A percentile compares a stretch with the other conserved stretches of the same genome.
phyloP scores from a whole-genome alignment of 2,797 vertebrate genomes.

The Sebastes paucispinis region DNA sequence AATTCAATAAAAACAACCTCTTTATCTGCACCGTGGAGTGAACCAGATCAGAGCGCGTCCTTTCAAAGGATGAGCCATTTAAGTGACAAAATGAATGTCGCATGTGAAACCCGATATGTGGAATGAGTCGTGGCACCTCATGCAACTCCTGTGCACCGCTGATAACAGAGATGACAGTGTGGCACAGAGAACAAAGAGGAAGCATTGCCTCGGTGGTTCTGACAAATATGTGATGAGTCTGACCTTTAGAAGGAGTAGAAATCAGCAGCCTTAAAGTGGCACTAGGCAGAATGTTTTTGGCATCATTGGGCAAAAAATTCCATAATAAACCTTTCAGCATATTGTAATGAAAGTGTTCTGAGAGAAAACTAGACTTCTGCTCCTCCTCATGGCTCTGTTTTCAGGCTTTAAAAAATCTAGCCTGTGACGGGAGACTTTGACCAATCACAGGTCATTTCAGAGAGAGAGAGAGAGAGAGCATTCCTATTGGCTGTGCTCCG shows the following conservation, averaged over 20 bases:
- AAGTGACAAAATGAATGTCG: constrained; percentile 31
- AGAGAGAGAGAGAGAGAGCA: too few relatives aligned
- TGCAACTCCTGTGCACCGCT: constrained; percentile 11
- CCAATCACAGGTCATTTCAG: too few relatives aligned
- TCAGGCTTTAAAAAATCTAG: too few relatives aligned
- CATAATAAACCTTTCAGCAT: too few relatives aligned
- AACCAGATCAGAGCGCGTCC: background rate
- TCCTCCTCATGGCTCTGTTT: too few relatives aligned
- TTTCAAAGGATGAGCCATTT: background rate
- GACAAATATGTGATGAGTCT: constrained; percentile 16
- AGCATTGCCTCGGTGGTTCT: background rate
- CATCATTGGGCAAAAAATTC: too few relatives aligned
- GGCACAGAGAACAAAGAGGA: background rate
- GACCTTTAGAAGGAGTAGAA: constrained; percentile 36
- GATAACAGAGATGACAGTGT: constrained; percentile 27
- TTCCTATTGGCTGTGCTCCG: too few relatives aligned
- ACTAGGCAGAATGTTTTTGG: too few relatives aligned
- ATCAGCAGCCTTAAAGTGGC: background rate
- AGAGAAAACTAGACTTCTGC: too few relatives aligned
- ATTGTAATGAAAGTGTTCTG: too few relatives aligned
- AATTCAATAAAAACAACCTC: constrained; percentile 14
- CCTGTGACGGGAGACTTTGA: too few relatives aligned
- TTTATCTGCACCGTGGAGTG: constrained; percentile 3
- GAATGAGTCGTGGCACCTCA: background rate
- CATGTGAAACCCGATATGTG: background rate